These are phyloP conservation scores for Lithobates sylvaticus DNA, from an alignment of 2,797 vertebrate genomes.

Conservation along the genomic window DNA sequence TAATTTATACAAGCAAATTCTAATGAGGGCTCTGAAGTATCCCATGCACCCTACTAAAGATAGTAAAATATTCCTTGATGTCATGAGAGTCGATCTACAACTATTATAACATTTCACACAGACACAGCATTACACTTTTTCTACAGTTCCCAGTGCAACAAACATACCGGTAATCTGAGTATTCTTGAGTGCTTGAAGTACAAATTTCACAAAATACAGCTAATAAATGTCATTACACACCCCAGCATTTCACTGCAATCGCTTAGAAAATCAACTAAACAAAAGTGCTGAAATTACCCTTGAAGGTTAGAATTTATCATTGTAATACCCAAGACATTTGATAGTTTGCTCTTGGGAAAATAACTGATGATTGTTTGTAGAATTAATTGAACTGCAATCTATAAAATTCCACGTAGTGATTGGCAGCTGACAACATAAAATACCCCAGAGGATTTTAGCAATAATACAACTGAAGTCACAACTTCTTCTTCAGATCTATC, in stretches of 20 bases:
- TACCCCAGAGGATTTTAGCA: neutral
- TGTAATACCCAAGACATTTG: neutral
- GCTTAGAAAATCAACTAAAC: neutral
- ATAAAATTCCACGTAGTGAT: neutral
- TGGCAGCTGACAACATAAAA: constrained; percentile 8
- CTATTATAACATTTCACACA: neutral
- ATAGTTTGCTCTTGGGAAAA: no score
- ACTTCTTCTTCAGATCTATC: neutral
- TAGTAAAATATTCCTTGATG: no score
- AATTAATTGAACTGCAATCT: neutral
- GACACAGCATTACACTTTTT: neutral
- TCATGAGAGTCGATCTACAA: no score
- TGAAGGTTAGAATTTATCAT: neutral
- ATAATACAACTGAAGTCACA: neutral
- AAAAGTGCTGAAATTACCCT: neutral
- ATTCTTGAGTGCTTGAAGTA: no score
- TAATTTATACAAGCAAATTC: no score
- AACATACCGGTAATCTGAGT: neutral
- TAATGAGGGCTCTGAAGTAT: no score
- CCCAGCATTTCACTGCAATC: neutral
- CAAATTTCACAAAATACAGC: neutral
- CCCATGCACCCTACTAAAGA: no score
- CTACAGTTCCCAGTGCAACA: neutral
- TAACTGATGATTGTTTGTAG: neutral
- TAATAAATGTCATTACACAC: neutral